Evolutionary conservation across 2,888 invertebrate species (phyloP), one percentile per base, ranked within the genome.

Genomic region (Linyphia triangularis): DNA sequence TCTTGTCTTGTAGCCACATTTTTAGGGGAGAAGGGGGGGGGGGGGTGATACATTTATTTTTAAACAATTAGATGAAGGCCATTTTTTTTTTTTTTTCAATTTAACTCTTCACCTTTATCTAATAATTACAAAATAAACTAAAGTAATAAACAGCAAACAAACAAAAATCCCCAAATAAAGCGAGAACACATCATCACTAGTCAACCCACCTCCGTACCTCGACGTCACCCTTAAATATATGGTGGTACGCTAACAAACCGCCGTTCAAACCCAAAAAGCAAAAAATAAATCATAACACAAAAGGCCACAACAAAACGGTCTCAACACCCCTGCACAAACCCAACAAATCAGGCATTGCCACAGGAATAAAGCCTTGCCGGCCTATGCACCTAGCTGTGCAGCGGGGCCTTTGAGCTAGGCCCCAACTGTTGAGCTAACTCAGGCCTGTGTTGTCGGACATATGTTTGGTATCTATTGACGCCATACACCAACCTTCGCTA

Each of bases 391-490:
- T 77, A 30, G 72, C 51, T 43, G 40, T 6, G 26, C 28, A 57
- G 40, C 79, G 70, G 69, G 67, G n/a, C 61, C 40, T 83, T 83
- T 73, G 84, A 84, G 59, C 24, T 19, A 40, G 72, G 19, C n/a
- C 65, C 26, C 78, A 65, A 79, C 79, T 79, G 85, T 79, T 79
- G 85, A 72, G 69, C 65, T 65, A 78, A 65, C 40, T 73, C 43
- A 9, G 51, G 24, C 72, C 70, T 88, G n/a, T 81, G 79, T 88
- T 81, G 73, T 88, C 73, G 86, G 73, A 88, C 86, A 88, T 75
- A 88, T 88, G 86, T 88, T 88, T 88, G 81, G 86, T 82, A 79
- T 81, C 83, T 70, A 77, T 82, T 72, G 88, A 88, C 33, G 77
- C 37, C 67, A 24, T 61, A 43, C 51, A 63, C 26, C 26, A 67